phyloP scores from a whole-genome alignment of 2,113 vertebrate genomes.

The Scomber colias region DNA sequence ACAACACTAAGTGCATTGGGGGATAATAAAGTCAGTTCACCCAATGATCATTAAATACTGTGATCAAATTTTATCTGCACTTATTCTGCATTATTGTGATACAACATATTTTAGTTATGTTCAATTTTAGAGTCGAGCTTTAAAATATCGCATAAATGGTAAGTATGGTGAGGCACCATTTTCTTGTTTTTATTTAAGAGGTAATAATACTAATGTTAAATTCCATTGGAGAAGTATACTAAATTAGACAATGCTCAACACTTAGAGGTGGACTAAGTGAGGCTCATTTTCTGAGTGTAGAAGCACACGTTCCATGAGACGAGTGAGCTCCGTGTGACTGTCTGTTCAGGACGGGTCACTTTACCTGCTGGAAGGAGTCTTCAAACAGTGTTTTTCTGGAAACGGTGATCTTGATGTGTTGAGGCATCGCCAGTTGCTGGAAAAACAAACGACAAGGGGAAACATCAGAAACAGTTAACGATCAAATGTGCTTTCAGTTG shows the following conservation, averaged over 20 bases:
- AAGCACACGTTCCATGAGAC: background rate
- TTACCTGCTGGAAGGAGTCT: conserved; percentile 98
- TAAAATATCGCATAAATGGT: too few species aligned
- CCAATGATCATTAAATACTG: too few species aligned
- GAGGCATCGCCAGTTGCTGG: conserved; percentile 96
- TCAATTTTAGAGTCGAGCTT: too few species aligned
- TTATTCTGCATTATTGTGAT: background rate
- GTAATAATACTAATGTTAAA: too few species aligned
- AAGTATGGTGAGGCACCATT: too few species aligned
- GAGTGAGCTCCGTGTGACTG: background rate
- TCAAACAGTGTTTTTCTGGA: conserved; percentile 96
- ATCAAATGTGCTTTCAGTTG: background rate
- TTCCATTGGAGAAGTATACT: too few species aligned
- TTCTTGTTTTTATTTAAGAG: too few species aligned
- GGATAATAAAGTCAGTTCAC: too few species aligned
- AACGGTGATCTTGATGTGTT: conserved; percentile 97
- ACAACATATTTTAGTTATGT: too few species aligned
- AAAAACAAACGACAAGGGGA: conserved; percentile 41
- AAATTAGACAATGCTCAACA: too few species aligned
- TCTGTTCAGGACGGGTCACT: background rate
- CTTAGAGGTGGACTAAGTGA: background rate
- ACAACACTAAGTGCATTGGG: background rate
- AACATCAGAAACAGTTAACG: background rate
- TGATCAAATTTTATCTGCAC: too few species aligned
- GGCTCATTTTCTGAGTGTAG: too few species aligned